Evolutionary conservation across 2,113 vertebrate species (phyloP).

Genomic region (Dipodomys stephensi): DNA sequence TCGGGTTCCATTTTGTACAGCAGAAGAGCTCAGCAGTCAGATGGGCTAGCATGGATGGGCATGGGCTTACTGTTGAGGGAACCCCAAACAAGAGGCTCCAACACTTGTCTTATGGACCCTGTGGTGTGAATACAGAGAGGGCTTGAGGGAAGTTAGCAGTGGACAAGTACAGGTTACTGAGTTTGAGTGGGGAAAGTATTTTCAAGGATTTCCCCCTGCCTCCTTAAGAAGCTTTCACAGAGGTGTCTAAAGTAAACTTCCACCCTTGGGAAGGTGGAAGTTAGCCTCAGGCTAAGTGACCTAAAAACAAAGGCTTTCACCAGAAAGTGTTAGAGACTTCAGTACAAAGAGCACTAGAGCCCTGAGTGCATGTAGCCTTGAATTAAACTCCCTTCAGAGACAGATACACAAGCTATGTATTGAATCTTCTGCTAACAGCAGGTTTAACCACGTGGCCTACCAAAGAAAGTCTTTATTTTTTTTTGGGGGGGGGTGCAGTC

Average conservation of each 20-base stretch:
- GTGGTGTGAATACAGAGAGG: accelerated
- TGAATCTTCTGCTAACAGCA: too few species aligned
- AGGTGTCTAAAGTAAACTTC: background rate
- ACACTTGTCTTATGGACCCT: background rate
- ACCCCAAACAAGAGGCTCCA: too few species aligned
- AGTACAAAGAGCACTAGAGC: background rate
- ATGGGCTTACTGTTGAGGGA: background rate
- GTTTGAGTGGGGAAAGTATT: background rate
- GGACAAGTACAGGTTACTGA: background rate
- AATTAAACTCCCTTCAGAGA: background rate
- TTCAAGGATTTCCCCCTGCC: background rate
- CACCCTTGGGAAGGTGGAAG: too few species aligned
- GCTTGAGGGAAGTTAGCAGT: background rate
- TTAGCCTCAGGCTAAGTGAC: background rate
- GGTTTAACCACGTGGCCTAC: background rate
- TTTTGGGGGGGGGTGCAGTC: too few species aligned
- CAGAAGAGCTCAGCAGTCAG: background rate
- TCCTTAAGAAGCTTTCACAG: background rate
- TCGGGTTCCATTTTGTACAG: background rate
- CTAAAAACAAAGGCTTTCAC: background rate
- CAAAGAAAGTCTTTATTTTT: background rate
- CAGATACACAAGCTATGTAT: too few species aligned
- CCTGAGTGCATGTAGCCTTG: background rate
- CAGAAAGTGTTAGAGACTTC: background rate
- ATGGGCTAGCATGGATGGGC: background rate